A percentile compares a stretch with the other conserved stretches of the same genome.
Conservation (phyloP, 2,797 vertebrate genomes). For the Agapornis canus region DNA sequence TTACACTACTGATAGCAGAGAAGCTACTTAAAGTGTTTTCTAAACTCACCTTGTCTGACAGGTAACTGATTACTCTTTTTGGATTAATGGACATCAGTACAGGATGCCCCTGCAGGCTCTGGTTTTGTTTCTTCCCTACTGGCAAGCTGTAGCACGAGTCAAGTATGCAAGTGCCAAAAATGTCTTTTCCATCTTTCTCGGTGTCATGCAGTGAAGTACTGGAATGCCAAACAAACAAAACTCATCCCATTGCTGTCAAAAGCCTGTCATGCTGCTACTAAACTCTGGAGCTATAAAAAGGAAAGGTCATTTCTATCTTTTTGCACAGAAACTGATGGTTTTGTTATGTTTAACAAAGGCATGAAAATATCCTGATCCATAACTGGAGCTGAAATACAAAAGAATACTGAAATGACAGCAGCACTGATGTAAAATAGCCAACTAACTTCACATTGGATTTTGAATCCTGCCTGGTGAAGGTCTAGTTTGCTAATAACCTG, state of each 20-base stretch:
- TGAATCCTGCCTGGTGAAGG: not conserved
- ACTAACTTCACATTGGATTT: not conserved
- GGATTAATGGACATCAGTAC: not conserved
- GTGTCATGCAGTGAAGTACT: not conserved
- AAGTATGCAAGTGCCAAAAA: not conserved
- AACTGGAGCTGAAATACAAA: not conserved
- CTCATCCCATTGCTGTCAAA: not conserved
- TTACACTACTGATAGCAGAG: not conserved
- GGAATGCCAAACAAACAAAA: constrained; percentile 13
- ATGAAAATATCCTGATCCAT: fast-evolving
- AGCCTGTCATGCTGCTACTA: not conserved
- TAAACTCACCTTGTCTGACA: not conserved
- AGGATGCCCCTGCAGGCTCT: constrained; percentile 19
- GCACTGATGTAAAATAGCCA: not conserved
- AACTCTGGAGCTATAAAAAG: not conserved
- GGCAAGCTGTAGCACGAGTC: not conserved
- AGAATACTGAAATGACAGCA: not conserved
- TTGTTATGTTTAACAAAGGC: not conserved
- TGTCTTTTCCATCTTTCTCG: not conserved
- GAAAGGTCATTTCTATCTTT: not conserved
- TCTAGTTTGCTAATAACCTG: not conserved
- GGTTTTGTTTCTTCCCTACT: not conserved
- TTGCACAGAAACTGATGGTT: not conserved
- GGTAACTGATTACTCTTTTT: not conserved
- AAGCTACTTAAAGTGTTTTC: not conserved